phyloP scores from a whole-genome alignment of 2,797 vertebrate species.

The Syndactyla subalaris region DNA sequence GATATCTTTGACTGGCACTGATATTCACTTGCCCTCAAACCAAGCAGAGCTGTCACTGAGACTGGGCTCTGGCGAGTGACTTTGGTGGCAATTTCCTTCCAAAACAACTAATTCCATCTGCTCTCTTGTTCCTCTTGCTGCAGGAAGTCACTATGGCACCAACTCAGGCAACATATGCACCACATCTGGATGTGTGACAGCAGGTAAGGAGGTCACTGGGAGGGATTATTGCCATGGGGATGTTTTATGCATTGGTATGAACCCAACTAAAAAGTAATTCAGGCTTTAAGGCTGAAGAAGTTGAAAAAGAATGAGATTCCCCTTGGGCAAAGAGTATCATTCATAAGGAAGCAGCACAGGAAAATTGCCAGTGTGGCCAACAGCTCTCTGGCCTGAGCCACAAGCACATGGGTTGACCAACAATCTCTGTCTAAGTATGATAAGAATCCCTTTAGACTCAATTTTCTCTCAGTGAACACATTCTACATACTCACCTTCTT shows the following conservation, averaged over 20 bases:
- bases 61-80: not conserved
- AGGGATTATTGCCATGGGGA: not conserved
- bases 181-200: conserved; percentile 88
- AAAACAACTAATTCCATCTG: not conserved
- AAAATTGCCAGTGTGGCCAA: not conserved
- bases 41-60: not conserved
- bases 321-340: not conserved
- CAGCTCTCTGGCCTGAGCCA: not conserved
- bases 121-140: not conserved
- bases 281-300: not conserved
- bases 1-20: not conserved
- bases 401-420: not conserved
- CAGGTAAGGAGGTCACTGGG: conserved; percentile 79
- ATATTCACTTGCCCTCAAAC: not conserved
- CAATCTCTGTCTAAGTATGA: not conserved
- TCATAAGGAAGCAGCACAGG: not conserved
- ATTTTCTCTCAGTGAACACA: not conserved
- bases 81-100: not conserved
- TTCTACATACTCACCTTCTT: not conserved
- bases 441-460: not conserved
- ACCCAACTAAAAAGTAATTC: not conserved
- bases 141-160: conserved; percentile 74
- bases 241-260: not conserved
- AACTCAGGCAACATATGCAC: conserved; percentile 79
- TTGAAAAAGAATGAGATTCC: not conserved